These are phyloP conservation scores for Campylomormyrus tamandua DNA, from an alignment of 2,113 vertebrate species.

Conservation along the genomic window DNA sequence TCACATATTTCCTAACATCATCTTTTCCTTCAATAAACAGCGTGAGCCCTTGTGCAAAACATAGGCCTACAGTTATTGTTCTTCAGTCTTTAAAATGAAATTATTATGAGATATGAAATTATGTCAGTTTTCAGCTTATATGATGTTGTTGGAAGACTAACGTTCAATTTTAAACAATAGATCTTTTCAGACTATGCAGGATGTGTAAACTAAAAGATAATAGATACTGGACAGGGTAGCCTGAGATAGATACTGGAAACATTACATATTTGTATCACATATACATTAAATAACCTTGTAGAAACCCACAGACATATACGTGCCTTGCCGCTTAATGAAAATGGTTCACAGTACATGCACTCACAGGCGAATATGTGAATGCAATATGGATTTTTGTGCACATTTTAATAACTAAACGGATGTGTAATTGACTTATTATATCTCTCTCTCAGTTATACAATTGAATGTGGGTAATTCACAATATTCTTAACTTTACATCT, in stretches of 20 bases:
- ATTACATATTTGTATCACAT: neutral
- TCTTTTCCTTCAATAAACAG: neutral
- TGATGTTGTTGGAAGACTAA: neutral
- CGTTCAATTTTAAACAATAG: neutral
- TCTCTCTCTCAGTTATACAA: neutral
- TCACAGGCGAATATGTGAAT: neutral
- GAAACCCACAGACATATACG: neutral
- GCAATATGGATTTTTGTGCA: neutral
- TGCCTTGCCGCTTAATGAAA: neutral
- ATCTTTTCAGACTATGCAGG: neutral
- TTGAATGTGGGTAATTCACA: neutral
- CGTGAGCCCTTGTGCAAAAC: neutral
- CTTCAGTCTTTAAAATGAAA: neutral
- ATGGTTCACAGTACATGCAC: neutral
- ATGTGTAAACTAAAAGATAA: neutral
- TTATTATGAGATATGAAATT: neutral
- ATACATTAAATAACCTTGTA: neutral
- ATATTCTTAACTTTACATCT: neutral
- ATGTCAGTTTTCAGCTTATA: neutral
- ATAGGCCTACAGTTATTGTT: neutral
- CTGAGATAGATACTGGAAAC: neutral
- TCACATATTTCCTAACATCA: neutral
- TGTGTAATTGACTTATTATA: neutral
- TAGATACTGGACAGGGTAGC: neutral
- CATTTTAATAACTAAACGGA: neutral